A percentile compares a stretch with the other conserved stretches of the same genome.
Evolutionary conservation across 1,140 invertebrate species (phyloP).

Genomic region (Vanessa atalanta): DNA sequence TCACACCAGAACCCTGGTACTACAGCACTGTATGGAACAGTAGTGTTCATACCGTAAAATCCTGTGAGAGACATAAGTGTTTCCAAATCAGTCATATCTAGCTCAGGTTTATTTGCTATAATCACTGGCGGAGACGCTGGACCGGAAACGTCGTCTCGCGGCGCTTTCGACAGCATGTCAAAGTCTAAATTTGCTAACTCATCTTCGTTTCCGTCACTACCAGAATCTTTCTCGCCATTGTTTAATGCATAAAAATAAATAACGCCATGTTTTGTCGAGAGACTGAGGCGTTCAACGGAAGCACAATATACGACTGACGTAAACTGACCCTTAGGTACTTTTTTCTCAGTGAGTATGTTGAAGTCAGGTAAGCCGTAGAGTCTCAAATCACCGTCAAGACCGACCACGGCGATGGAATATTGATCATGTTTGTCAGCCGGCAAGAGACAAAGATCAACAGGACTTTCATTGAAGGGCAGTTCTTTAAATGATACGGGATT

Average conservation of each 20-base stretch:
- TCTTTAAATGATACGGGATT: constrained; percentile 84
- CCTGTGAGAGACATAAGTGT: constrained; percentile 69
- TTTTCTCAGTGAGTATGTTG: constrained; percentile 83
- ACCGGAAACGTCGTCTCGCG: constrained; percentile 75
- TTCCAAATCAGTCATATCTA: constrained; percentile 66
- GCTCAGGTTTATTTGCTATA: constrained; percentile 70
- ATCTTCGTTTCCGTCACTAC: constrained; percentile 85
- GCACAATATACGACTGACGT: constrained; percentile 89
- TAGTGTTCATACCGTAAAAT: constrained; percentile 80
- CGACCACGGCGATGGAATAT: constrained; percentile 78
- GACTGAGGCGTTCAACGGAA: constrained; percentile 91
- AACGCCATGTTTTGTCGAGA: constrained; percentile 88
- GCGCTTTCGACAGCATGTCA: constrained; percentile 65
- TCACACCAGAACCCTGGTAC: constrained; percentile 96
- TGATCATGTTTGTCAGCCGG: constrained; percentile 78
- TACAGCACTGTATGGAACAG: constrained; percentile 89
- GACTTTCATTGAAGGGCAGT: constrained; percentile 83
- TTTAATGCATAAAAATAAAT: constrained; percentile 91
- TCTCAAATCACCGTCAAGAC: constrained; percentile 85
- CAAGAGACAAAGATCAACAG: constrained; percentile 85
- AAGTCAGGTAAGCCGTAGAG: constrained; percentile 85
- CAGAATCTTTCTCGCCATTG: constrained; percentile 85
- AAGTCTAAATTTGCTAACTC: constrained; percentile 76
- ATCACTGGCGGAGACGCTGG: constrained; percentile 72
- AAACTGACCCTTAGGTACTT: constrained; percentile 85